Conservation (phyloP, 2,888 invertebrate genomes). For the Trachelus tabidus region DNA sequence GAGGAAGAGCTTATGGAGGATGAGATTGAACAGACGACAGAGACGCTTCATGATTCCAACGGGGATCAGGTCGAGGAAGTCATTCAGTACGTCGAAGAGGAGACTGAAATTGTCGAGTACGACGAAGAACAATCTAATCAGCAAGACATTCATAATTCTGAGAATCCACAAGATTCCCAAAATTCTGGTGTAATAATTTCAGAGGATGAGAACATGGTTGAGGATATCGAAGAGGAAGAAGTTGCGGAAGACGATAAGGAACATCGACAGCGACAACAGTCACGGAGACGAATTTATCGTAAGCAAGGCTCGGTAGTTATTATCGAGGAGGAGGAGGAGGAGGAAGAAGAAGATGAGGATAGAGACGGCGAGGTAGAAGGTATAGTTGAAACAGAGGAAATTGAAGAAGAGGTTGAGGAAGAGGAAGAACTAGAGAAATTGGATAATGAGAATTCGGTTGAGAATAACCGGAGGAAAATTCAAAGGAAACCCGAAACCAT, state of each 20-base stretch:
- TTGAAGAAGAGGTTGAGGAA: slow-evolving; percentile 7
- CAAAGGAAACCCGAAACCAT: slow-evolving; percentile 34
- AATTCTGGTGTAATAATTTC: slow-evolving; percentile 48
- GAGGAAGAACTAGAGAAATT: slow-evolving; percentile 68
- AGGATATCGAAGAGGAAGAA: slow-evolving; percentile 29
- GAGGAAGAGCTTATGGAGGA: slow-evolving; percentile 40
- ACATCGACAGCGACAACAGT: slow-evolving; percentile 62
- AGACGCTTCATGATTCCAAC: slow-evolving; percentile 38
- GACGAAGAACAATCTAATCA: slow-evolving; percentile 53
- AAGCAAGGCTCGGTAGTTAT: slow-evolving; percentile 47
- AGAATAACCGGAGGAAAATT: slow-evolving; percentile 45
- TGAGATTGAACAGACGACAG: slow-evolving; percentile 29
- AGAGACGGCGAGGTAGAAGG: neutral
- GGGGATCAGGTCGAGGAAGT: slow-evolving; percentile 53
- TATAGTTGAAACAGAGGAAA: slow-evolving; percentile 10
- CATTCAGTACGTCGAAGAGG: slow-evolving; percentile 63
- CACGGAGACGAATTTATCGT: slow-evolving; percentile 41
- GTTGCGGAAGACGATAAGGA: slow-evolving; percentile 49
- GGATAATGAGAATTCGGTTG: slow-evolving; percentile 74
- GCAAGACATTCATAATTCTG: slow-evolving; percentile 55
- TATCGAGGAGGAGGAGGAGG: slow-evolving; percentile 53
- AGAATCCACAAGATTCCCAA: slow-evolving; percentile 60
- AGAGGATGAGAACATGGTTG: slow-evolving; percentile 27
- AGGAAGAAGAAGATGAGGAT: slow-evolving; percentile 33
- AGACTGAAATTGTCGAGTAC: slow-evolving; percentile 63